Conservation (phyloP, 2,797 vertebrate genomes). For the Trematomus bernacchii region DNA sequence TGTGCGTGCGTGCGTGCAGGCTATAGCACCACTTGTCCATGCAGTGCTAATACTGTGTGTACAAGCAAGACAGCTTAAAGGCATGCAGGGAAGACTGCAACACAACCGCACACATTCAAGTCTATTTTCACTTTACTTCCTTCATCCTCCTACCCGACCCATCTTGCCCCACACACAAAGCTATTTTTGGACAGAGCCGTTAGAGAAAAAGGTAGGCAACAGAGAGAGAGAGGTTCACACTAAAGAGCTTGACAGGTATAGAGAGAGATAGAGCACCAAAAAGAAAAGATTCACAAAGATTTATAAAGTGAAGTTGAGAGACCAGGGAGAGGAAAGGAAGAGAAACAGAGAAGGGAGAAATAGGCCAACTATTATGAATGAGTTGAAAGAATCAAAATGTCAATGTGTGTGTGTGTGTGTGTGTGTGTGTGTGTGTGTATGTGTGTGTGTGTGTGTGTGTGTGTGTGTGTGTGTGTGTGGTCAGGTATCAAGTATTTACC, state of each 20-base stretch:
- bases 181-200: slow-evolving; percentile 67
- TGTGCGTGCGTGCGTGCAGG: background rate
- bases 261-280: slow-evolving; percentile 24
- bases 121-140: slow-evolving; percentile 53
- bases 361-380: slow-evolving; percentile 59
- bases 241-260: slow-evolving; percentile 56
- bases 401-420: slow-evolving; percentile 32
- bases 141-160: slow-evolving; percentile 17
- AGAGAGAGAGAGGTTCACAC: slow-evolving; percentile 41
- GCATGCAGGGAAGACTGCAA: slow-evolving; percentile 49
- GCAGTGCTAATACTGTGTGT: slow-evolving; percentile 18
- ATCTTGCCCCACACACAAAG: slow-evolving; percentile 21
- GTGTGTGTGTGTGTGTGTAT: too few relatives aligned
- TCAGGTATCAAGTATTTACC: slow-evolving; percentile 49
- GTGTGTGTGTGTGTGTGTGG: slow-evolving; percentile 35
- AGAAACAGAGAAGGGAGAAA: slow-evolving; percentile 34
- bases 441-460: too few relatives aligned
- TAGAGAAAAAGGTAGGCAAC: slow-evolving; percentile 41
- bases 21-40: background rate
- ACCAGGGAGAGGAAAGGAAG: slow-evolving; percentile 29
- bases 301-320: slow-evolving; percentile 41
- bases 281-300: slow-evolving; percentile 47
- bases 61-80: slow-evolving; percentile 43
- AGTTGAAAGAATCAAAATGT: slow-evolving; percentile 63
- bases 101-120: background rate